These are phyloP conservation scores for Agonopterix subpropinquella DNA, from an alignment of 2,888 invertebrate genomes.

Conservation along the genomic window DNA sequence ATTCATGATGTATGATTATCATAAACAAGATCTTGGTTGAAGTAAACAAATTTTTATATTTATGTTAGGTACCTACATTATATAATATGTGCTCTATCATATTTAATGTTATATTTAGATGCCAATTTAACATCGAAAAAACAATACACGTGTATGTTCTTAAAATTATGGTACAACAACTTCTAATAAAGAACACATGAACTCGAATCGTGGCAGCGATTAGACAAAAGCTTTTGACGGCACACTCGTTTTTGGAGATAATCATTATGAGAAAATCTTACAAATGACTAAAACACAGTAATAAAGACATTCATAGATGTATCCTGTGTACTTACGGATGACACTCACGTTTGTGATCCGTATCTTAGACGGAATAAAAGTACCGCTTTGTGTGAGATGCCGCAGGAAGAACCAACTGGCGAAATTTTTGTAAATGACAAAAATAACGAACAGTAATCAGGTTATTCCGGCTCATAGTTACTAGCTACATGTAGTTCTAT, in stretches of 20 bases:
- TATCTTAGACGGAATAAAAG: conserved; percentile 72
- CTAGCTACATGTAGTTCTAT: too few species aligned
- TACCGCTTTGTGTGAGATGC: conserved; percentile 66
- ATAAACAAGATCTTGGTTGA: too few species aligned
- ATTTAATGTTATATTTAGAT: too few species aligned
- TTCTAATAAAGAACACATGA: conserved; percentile 31
- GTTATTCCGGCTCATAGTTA: too few species aligned
- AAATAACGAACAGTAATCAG: conserved; percentile 6
- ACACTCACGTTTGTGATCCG: conserved; percentile 71
- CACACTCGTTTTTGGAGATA: conserved; percentile 68
- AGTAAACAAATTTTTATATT: too few species aligned
- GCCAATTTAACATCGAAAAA: too few species aligned
- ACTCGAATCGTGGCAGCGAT: conserved; percentile 56
- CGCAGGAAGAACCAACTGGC: conserved; percentile 54
- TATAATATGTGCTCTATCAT: too few species aligned
- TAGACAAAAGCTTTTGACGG: conserved; percentile 73
- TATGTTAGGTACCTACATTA: too few species aligned
- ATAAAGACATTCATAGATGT: conserved; percentile 75
- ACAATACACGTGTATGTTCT: background rate
- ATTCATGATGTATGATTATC: too few species aligned
- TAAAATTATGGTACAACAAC: background rate
- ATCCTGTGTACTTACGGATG: conserved; percentile 65
- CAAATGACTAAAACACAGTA: conserved; percentile 71
- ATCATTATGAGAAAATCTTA: conserved; percentile 76
- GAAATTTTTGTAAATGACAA: conserved; percentile 26